Conservation (phyloP, 2,113 vertebrate genomes). For the Centropus unirufus region DNA sequence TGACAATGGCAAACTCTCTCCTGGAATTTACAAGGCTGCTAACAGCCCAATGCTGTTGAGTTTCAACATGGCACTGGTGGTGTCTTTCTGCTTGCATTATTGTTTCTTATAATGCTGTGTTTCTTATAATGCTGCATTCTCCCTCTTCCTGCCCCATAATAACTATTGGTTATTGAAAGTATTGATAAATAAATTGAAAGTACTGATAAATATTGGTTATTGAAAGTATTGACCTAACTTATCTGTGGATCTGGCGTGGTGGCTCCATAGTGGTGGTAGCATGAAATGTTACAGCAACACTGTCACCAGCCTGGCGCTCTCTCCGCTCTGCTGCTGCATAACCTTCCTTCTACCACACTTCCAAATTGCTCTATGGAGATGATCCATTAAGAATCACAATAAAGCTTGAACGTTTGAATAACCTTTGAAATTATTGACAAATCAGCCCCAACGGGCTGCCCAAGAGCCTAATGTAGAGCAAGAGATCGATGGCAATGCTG, state of each 20-base stretch:
- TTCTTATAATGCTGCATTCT: background rate
- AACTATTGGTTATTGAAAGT: background rate
- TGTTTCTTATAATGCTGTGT: background rate
- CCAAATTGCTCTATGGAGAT: conserved; percentile 48
- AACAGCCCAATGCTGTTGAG: background rate
- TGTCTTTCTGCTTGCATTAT: background rate
- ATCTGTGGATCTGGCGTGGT: accelerated
- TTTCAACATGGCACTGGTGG: background rate
- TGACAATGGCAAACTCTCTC: background rate
- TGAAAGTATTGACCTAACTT: background rate
- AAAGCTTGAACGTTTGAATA: conserved; percentile 55
- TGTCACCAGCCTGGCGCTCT: background rate
- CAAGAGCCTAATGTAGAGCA: conserved; percentile 25
- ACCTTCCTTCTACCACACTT: conserved; percentile 45
- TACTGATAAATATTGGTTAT: background rate
- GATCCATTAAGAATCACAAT: conserved; percentile 62
- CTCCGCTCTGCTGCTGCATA: background rate
- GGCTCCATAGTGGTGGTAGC: background rate
- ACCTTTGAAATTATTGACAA: conserved; percentile 70
- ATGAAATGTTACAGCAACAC: background rate
- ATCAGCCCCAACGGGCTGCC: background rate
- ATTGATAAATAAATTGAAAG: background rate
- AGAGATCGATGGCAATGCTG: conserved; percentile 46
- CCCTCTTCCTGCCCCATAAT: background rate
- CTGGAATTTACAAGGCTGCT: background rate